phyloP scores from a whole-genome alignment of 2,797 vertebrate species.

The Huso huso region DNA sequence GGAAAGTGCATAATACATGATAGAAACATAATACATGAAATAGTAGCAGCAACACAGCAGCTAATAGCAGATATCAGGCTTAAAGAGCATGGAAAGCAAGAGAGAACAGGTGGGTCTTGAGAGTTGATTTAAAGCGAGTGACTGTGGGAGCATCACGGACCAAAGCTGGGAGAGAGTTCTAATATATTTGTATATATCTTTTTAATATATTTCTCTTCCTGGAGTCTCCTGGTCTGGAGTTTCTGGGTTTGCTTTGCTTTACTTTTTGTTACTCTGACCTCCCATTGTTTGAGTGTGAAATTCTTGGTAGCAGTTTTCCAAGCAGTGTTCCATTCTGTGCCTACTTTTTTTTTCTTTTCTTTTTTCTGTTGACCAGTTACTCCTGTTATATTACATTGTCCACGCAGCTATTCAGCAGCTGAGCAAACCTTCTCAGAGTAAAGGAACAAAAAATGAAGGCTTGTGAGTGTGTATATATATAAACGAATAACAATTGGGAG shows the following conservation, averaged over 20 bases:
- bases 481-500: not conserved
- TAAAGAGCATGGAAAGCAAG: too few relatives aligned
- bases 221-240: too few relatives aligned
- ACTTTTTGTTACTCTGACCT: slow-evolving; percentile 38
- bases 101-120: too few relatives aligned
- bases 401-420: slow-evolving; percentile 41
- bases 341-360: slow-evolving; percentile 7
- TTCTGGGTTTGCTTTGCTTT: slow-evolving; percentile 10
- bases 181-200: too few relatives aligned
- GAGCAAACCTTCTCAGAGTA: slow-evolving; percentile 47
- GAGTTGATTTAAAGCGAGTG: too few relatives aligned
- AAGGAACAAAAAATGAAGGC: slow-evolving; percentile 35
- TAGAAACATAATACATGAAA: too few relatives aligned
- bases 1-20: too few relatives aligned
- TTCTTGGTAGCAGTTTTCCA: slow-evolving; percentile 36
- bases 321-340: not conserved
- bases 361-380: not conserved
- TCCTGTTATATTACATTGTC: not conserved
- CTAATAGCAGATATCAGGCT: too few relatives aligned
- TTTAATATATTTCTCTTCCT: too few relatives aligned
- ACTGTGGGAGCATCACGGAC: too few relatives aligned
- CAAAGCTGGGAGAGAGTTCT: too few relatives aligned
- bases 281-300: slow-evolving; percentile 50
- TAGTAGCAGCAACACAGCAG: too few relatives aligned
- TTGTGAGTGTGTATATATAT: not conserved